A percentile compares a stretch with the other conserved stretches of the same genome.
Evolutionary conservation across 2,113 vertebrate genomes (phyloP).

Genomic region (Natator depressus): DNA sequence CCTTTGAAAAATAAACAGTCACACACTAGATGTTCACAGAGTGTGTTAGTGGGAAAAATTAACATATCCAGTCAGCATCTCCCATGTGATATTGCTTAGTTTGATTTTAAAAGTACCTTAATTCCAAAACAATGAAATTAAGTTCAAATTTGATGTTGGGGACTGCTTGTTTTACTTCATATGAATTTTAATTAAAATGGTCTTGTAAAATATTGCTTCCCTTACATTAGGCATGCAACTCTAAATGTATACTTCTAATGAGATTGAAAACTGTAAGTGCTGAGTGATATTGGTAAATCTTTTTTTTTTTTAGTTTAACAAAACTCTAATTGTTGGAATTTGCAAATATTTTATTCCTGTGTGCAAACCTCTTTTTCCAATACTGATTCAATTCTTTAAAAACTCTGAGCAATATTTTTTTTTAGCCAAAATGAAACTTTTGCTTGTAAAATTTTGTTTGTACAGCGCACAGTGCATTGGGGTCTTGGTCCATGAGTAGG

Average conservation of each 20-base stretch:
- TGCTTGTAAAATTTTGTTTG: neutral
- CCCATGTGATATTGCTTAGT: neutral
- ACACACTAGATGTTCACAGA: neutral
- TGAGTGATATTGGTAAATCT: neutral
- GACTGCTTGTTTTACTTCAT: fast-evolving
- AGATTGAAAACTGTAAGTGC: neutral
- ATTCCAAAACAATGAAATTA: neutral
- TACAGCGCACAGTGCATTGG: too few species aligned
- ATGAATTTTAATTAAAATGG: neutral
- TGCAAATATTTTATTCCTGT: neutral
- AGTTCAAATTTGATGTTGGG: neutral
- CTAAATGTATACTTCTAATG: neutral
- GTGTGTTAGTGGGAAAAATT: neutral
- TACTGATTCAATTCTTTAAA: neutral
- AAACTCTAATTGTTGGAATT: neutral
- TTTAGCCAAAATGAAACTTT: neutral
- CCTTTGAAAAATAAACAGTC: neutral
- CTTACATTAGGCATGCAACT: neutral
- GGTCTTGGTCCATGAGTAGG: too few species aligned
- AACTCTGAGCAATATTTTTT: neutral
- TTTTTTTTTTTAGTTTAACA: neutral
- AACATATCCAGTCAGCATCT: neutral
- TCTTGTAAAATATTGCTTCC: neutral
- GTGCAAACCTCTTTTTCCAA: neutral
- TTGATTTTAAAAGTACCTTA: neutral